Evolutionary conservation across 2,113 vertebrate species (phyloP), one percentile per base, ranked within the genome.

Genomic region (Gymnarchus niloticus): DNA sequence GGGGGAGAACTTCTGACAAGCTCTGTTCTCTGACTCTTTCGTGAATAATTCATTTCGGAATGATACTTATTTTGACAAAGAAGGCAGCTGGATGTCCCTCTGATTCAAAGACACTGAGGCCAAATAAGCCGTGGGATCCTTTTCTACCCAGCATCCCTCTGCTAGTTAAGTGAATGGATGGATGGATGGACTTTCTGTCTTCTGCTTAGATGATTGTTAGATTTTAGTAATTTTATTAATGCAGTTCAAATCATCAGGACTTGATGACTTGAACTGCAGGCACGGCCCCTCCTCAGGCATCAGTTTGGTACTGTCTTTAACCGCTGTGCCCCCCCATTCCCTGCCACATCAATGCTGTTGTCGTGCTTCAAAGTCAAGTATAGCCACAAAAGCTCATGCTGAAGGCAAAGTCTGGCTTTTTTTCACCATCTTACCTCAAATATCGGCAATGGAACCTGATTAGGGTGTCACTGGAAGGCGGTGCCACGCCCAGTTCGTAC

Each of bases 1-100:
- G 65, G 65, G 65, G 65, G 28, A 19, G n/a, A 73, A 37, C 65
- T 37, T 73, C 65, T 73, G 65, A 73, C 65, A 73, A 37, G 65
- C 65, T 37, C 12, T 73, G 33, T 73, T 73, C 33, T 73, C 65
- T 37, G 33, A 33, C 65, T 73, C 5, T 73, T 73, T 73, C 28
- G 28, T 73, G 65, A 73, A 73, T 73, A 41, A 73, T 73, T 73
- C 65, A 73, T 73, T 41, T 73, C 33, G 33, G 65, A 73, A 73
- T 73, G 41, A 73, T 73, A 41, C 65, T 73, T 28, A 73, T 73
- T 73, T 73, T 73, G 33, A 41, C 33, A 73, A 37, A 37, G 65
- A 73, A 41, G 41, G 33, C 65, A 73, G 65, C 33, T 28, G 65
- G 65, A 37, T 37, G 28, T 73, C 28, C 65, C 65, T 73, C 33